phyloP scores from a whole-genome alignment of 1,140 invertebrate genomes.

The Hyposmocoma kahamanoa region DNA sequence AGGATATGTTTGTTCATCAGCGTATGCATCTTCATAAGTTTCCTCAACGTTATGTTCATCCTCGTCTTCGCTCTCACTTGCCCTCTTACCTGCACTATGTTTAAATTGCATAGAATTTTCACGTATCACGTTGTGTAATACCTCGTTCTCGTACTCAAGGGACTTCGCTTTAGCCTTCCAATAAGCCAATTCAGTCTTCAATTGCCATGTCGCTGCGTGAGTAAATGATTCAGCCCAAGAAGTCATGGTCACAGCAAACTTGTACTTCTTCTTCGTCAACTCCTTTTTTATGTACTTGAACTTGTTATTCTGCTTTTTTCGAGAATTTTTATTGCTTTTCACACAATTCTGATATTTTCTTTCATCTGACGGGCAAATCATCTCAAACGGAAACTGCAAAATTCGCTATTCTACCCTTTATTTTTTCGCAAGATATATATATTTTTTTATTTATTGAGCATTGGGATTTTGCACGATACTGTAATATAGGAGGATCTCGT shows the following conservation, averaged over 20 bases:
- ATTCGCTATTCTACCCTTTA: too few species aligned
- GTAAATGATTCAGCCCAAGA: conserved; percentile 52
- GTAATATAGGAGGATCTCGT: too few species aligned
- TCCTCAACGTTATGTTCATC: conserved; percentile 6
- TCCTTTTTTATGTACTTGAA: too few species aligned
- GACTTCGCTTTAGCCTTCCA: conserved; percentile 80
- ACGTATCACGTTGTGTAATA: conserved; percentile 69
- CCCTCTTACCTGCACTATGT: conserved; percentile 1
- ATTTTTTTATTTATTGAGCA: too few species aligned
- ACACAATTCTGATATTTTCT: too few species aligned
- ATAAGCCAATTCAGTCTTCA: conserved; percentile 75
- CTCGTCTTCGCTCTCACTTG: conserved; percentile 8
- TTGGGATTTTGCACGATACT: too few species aligned
- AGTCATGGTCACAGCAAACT: conserved; percentile 40
- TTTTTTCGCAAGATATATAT: too few species aligned
- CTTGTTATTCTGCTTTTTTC: too few species aligned
- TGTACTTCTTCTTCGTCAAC: conserved; percentile 22
- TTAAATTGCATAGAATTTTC: conserved; percentile 50
- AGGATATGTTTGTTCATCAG: conserved; percentile 10
- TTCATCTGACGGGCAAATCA: too few species aligned
- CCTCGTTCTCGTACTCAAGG: conserved; percentile 78
- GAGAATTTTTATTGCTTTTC: too few species aligned
- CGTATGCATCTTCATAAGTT: conserved; percentile 9
- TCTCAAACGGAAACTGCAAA: too few species aligned
- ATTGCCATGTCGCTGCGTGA: conserved; percentile 64